Evolutionary conservation across 2,888 invertebrate species (phyloP), one percentile per base, ranked within the genome.

Genomic region (Podotricha telesiphe): DNA sequence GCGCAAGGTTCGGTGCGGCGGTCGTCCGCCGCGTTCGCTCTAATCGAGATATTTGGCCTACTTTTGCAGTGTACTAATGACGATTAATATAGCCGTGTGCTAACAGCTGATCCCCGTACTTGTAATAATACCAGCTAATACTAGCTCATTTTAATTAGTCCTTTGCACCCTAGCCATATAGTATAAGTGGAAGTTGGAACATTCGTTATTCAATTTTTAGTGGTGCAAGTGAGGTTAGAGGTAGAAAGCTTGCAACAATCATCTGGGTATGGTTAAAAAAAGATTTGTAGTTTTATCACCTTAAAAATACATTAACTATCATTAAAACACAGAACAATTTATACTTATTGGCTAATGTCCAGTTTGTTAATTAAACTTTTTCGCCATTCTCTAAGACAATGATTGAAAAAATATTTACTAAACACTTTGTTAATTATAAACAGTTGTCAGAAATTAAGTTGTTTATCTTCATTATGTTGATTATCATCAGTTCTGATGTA

Each of bases 31-130:
- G 81, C 82, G 81, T 82, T 83, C 83, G 78, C 81, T 81, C 82
- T 82, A 83, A 82, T 86, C 84, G 86, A 86, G 86, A 86, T 89
- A 86, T 88, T 87, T 92, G 92, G 80, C 93, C 93, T 92, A 93
- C 91, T 92, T 93, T 88, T 84, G 84, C 80, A 80, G 82, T 82
- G 84, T 86, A 87, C 85, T 87, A 86, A 81, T 83, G 80, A 80
- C 86, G 89, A 89, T 92, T 88, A 90, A 91, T 91, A 88, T 92
- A 91, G 91, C 86, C 85, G 86, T 86, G 83, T 82, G 81, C 83
- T 85, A 92, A 90, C 93, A 92, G 93, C 93, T 92, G 93, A 88
- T 92, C 83, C 86, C 87, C 79, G 86, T 82, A 79, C 80, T 79
- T 80, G 80, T 82, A 80, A 79, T 77, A 77, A 78, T 80, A 82